Evolutionary conservation across 2,888 invertebrate genomes (phyloP).

Genomic region (Alsophila aescularia): DNA sequence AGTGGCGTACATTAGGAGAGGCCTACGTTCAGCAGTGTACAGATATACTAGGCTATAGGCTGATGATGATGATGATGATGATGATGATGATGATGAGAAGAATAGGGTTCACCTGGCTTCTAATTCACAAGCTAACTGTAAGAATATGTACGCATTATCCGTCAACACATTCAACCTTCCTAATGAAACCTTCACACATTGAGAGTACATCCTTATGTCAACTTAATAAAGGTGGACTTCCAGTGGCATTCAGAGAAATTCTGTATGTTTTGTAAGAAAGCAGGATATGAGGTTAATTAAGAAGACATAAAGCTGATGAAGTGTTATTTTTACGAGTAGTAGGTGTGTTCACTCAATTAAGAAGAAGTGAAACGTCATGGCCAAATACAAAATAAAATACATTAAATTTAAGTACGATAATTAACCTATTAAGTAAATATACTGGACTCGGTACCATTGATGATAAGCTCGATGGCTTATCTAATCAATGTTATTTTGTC

Average conservation of each 20-base stretch:
- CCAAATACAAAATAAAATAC: no score
- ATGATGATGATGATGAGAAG: no score
- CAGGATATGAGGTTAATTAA: conserved; percentile 32
- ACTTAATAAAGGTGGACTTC: background rate
- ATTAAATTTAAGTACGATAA: no score
- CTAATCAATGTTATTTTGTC: no score
- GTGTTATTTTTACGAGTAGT: conserved; percentile 40
- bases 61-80: no score
- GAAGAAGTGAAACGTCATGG: background rate
- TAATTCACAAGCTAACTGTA: no score
- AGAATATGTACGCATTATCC: background rate
- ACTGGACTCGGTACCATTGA: no score
- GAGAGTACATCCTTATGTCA: background rate
- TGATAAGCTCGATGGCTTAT: background rate
- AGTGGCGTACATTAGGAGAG: no score
- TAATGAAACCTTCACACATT: background rate
- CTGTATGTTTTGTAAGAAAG: background rate
- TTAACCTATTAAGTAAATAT: no score
- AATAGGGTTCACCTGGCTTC: no score
- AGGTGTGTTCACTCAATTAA: conserved; percentile 35
- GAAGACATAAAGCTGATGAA: conserved; percentile 43
- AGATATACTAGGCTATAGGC: no score
- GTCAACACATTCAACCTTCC: background rate
- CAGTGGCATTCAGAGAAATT: background rate
- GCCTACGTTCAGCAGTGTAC: no score